phyloP scores from a whole-genome alignment of 2,113 vertebrate genomes.

The Prionailurus bengalensis region DNA sequence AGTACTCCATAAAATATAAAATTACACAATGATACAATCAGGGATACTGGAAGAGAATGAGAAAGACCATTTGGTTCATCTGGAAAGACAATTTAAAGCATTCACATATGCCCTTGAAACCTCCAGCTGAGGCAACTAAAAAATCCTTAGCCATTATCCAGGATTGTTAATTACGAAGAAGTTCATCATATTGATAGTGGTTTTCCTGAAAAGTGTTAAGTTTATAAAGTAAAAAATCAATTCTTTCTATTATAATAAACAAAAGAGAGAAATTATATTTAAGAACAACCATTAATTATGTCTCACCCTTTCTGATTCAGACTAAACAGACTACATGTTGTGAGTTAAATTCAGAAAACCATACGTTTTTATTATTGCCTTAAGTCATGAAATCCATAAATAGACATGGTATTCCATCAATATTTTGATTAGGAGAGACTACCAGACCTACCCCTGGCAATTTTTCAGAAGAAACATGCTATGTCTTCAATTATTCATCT shows the following conservation, averaged over 20 bases:
- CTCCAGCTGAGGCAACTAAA: not conserved
- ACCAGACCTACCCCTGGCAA: not conserved
- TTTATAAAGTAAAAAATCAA: not conserved
- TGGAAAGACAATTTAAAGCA: not conserved
- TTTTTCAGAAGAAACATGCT: conserved; percentile 19
- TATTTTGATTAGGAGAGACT: not conserved
- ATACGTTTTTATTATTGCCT: not conserved
- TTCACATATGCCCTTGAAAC: not conserved
- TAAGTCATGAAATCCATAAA: not conserved
- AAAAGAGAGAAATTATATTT: not conserved
- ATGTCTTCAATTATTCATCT: not conserved
- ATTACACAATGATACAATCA: not conserved
- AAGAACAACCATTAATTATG: not conserved
- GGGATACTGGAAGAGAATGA: not conserved
- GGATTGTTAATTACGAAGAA: not conserved
- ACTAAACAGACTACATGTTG: not conserved
- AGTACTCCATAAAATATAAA: not conserved
- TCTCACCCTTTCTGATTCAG: not conserved
- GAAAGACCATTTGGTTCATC: not conserved
- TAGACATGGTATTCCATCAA: not conserved
- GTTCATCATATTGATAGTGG: not conserved
- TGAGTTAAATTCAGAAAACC: not conserved
- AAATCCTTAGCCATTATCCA: not conserved
- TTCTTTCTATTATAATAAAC: not conserved
- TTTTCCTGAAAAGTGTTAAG: not conserved